Evolutionary conservation across 2,888 invertebrate genomes (phyloP).

Genomic region (Selenia dentaria): DNA sequence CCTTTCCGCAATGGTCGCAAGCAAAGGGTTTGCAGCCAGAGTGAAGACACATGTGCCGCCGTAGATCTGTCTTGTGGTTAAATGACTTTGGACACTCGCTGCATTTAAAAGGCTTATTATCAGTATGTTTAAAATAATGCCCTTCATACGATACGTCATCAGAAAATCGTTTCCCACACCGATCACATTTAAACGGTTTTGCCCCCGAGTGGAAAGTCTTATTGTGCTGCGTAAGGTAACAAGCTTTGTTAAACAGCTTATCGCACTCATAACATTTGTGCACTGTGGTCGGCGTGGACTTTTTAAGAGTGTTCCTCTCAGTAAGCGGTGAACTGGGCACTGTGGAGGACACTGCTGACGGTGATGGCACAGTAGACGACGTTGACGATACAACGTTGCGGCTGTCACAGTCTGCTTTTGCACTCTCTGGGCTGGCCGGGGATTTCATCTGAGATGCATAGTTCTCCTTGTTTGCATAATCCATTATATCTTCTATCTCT

Average conservation of each 20-base stretch:
- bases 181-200: slow-evolving; percentile 93
- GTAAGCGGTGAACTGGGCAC: slow-evolving; percentile 71
- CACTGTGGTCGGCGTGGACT: slow-evolving; percentile 54
- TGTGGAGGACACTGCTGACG: slow-evolving; percentile 68
- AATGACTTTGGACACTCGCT: slow-evolving; percentile 94
- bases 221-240: slow-evolving; percentile 95
- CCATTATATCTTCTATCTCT: slow-evolving; percentile 79
- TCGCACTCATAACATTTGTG: slow-evolving; percentile 93
- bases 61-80: slow-evolving; percentile 95
- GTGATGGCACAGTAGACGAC: slow-evolving; percentile 60
- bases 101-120: slow-evolving; percentile 95
- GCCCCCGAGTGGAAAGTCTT: slow-evolving; percentile 95
- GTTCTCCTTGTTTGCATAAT: slow-evolving; percentile 81
- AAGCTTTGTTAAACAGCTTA: slow-evolving; percentile 93
- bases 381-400: slow-evolving; percentile 64
- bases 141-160: slow-evolving; percentile 88
- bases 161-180: slow-evolving; percentile 94
- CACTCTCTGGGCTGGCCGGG: slow-evolving; percentile 76
- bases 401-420: slow-evolving; percentile 70
- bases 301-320: slow-evolving; percentile 71
- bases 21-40: slow-evolving; percentile 93
- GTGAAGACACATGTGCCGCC: slow-evolving; percentile 94
- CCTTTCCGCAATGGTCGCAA: slow-evolving; percentile 93
- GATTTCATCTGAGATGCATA: slow-evolving; percentile 77
- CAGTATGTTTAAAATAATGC: slow-evolving; percentile 91